Evolutionary conservation across 2,797 vertebrate genomes (phyloP).

Genomic region (Limnodromus scolopaceus): DNA sequence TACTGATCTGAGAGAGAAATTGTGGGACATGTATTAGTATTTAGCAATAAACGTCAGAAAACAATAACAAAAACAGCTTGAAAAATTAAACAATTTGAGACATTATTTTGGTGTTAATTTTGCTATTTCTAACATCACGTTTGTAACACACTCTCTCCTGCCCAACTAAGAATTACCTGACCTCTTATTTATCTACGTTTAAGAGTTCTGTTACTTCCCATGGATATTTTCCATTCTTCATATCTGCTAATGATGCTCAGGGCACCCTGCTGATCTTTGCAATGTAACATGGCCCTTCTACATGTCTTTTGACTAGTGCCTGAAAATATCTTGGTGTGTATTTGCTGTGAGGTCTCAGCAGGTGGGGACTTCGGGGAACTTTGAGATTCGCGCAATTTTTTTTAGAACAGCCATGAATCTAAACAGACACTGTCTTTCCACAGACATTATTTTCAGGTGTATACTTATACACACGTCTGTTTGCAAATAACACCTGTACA

Average conservation of each 20-base stretch:
- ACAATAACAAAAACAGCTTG: fast-evolving
- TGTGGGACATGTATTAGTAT: not conserved
- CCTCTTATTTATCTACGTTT: not conserved
- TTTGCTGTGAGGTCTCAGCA: not conserved
- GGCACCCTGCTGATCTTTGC: not conserved
- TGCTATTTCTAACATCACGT: not conserved
- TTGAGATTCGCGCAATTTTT: not conserved
- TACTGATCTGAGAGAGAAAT: not conserved
- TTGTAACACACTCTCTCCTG: not conserved
- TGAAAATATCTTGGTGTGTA: not conserved
- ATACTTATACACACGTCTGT: fast-evolving
- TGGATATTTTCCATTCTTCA: not conserved
- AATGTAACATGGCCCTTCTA: not conserved
- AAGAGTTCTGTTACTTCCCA: not conserved
- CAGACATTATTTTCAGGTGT: not conserved
- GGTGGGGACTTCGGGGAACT: not conserved
- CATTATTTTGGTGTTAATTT: not conserved
- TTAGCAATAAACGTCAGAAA: not conserved
- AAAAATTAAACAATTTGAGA: not conserved
- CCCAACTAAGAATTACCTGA: not conserved
- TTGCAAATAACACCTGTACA: not conserved
- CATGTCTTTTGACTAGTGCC: not conserved
- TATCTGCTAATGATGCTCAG: not conserved
- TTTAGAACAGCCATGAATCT: not conserved
- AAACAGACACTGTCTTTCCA: not conserved